phyloP scores from a whole-genome alignment of 2,113 vertebrate genomes.

The Myocastor coypus region DNA sequence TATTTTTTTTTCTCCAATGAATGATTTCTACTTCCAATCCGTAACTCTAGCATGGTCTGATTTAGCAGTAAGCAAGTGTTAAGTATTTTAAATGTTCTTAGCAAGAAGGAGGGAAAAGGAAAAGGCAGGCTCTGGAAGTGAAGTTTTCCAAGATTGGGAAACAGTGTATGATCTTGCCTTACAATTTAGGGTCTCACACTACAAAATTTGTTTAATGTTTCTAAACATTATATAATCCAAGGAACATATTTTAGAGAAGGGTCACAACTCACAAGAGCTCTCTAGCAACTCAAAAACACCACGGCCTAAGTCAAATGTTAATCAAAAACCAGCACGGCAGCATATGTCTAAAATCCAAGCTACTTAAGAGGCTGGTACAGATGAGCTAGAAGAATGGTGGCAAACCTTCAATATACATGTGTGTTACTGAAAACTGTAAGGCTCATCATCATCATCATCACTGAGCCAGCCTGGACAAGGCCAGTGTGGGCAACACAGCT shows the following conservation, averaged over 20 bases:
- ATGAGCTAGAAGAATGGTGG: background rate
- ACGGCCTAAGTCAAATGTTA: background rate
- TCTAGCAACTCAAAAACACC: background rate
- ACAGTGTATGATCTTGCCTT: background rate
- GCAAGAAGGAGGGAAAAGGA: background rate
- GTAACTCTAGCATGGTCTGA: background rate
- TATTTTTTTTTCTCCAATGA: background rate
- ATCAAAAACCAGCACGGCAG: background rate
- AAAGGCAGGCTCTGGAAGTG: background rate
- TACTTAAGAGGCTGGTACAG: background rate
- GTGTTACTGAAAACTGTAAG: background rate
- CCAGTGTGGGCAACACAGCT: background rate
- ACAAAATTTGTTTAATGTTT: slow-evolving; percentile 1
- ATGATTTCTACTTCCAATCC: background rate
- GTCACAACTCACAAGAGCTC: background rate
- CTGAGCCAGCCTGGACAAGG: background rate
- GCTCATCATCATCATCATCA: background rate
- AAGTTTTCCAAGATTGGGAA: background rate
- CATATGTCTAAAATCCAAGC: background rate
- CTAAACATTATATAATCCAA: background rate
- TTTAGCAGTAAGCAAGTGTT: background rate
- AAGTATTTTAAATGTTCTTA: background rate
- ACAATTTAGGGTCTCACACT: background rate
- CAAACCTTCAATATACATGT: background rate
- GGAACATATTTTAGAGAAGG: background rate